phyloP scores from a whole-genome alignment of 2,113 vertebrate genomes.

The Amblyornis subalaris region DNA sequence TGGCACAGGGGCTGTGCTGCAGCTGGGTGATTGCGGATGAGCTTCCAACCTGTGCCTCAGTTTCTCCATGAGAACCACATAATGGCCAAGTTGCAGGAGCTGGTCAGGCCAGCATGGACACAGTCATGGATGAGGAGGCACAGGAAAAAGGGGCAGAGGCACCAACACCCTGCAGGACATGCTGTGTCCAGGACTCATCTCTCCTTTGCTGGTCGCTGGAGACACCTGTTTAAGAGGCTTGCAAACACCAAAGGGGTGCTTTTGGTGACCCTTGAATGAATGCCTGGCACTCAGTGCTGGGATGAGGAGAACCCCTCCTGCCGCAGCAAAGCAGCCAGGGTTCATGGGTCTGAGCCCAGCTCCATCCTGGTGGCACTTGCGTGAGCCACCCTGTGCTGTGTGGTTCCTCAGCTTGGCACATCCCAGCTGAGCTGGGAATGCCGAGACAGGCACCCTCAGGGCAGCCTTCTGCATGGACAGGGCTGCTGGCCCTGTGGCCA shows the following conservation, averaged over 20 bases:
- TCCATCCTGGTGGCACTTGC: rapidly evolving
- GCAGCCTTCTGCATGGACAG: background rate
- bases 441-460: background rate
- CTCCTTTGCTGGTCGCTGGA: background rate
- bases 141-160: background rate
- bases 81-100: background rate
- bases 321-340: background rate
- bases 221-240: background rate
- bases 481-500: rapidly evolving
- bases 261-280: background rate
- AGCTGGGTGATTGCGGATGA: background rate
- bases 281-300: background rate
- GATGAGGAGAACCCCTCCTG: background rate
- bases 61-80: background rate
- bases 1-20: background rate
- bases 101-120: background rate
- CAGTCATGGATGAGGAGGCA: rapidly evolving
- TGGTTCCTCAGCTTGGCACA: background rate
- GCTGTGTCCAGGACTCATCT: background rate
- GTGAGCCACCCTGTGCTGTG: rapidly evolving
- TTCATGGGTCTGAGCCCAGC: background rate
- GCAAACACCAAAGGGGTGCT: background rate
- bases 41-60: background rate
- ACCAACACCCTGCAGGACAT: background rate
- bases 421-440: too few relatives aligned